Percentiles rank a stretch among this genome's conserved stretches.
These are phyloP conservation scores for Tribolium madens DNA, from an alignment of 1,140 invertebrate genomes.

Conservation along the genomic window DNA sequence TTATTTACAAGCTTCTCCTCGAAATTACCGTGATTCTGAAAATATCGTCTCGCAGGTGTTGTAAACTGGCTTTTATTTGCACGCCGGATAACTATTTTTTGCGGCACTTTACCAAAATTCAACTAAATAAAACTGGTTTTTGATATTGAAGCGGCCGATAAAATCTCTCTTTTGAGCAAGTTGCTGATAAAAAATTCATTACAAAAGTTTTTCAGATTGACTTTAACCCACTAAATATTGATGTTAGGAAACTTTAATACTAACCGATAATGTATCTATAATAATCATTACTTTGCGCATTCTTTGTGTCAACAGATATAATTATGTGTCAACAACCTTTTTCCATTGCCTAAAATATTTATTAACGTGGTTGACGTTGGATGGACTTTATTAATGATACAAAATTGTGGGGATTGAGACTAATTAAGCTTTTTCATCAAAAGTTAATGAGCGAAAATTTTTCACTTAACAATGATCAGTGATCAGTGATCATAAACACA, in stretches of 20 bases:
- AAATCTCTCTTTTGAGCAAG: slow-evolving; percentile 20
- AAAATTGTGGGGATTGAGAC: slow-evolving; percentile 1
- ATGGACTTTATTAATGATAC: slow-evolving; percentile 10
- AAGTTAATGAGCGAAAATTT: background rate
- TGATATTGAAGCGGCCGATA: slow-evolving; percentile 5
- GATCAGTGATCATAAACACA: background rate
- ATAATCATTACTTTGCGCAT: slow-evolving; percentile 9
- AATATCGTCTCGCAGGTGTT: background rate
- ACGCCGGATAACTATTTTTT: slow-evolving; percentile 3
- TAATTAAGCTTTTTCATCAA: background rate
- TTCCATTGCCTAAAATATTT: slow-evolving; percentile 41
- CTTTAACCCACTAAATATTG: slow-evolving; percentile 19
- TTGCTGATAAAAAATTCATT: slow-evolving; percentile 29
- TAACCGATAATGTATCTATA: background rate
- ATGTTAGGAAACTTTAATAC: slow-evolving; percentile 20
- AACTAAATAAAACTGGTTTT: background rate
- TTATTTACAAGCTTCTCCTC: background rate
- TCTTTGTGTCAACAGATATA: slow-evolving; percentile 37
- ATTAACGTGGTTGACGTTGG: background rate
- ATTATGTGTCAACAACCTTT: slow-evolving; percentile 42
- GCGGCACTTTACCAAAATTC: background rate
- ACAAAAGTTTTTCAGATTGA: slow-evolving; percentile 23
- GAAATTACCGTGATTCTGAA: too few relatives aligned
- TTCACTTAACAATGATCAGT: background rate
- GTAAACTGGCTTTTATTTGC: slow-evolving; percentile 25